These are phyloP conservation scores for Hoplias malabaricus DNA, from an alignment of 2,113 vertebrate genomes.

Conservation along the genomic window DNA sequence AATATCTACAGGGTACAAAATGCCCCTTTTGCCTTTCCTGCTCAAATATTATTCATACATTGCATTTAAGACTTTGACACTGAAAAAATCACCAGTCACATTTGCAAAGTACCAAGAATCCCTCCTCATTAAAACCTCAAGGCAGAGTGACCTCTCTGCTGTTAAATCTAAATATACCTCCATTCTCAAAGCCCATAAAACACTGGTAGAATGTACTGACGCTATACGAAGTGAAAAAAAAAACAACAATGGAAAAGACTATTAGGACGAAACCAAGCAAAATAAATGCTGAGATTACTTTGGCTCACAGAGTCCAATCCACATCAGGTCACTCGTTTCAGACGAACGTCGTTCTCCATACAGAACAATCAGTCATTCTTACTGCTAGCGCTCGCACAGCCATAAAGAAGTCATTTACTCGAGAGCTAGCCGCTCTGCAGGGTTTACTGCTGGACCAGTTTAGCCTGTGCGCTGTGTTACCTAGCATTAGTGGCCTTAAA, in stretches of 20 bases:
- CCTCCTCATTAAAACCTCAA: background rate
- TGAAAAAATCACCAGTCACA: background rate
- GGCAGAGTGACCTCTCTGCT: background rate
- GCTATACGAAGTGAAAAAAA: constrained; percentile 8
- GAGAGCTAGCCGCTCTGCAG: background rate
- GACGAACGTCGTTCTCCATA: constrained; percentile 11
- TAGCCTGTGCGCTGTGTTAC: background rate
- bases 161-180: background rate
- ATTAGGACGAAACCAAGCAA: constrained; percentile 25
- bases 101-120: background rate
- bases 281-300: constrained; percentile 28
- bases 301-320: background rate
- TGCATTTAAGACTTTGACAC: background rate
- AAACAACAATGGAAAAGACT: constrained; percentile 26
- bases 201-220: background rate
- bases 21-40: too few species aligned
- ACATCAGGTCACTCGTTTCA: constrained; percentile 19
- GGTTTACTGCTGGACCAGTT: background rate
- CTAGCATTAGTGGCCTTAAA: background rate
- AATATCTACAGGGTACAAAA: too few species aligned
- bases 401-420: constrained; percentile 16
- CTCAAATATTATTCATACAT: too few species aligned
- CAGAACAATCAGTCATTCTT: constrained; percentile 31
- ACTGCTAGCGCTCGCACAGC: background rate
- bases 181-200: constrained; percentile 8